phyloP scores from a whole-genome alignment of 2,888 invertebrate genomes.

The Ctena decussata region DNA sequence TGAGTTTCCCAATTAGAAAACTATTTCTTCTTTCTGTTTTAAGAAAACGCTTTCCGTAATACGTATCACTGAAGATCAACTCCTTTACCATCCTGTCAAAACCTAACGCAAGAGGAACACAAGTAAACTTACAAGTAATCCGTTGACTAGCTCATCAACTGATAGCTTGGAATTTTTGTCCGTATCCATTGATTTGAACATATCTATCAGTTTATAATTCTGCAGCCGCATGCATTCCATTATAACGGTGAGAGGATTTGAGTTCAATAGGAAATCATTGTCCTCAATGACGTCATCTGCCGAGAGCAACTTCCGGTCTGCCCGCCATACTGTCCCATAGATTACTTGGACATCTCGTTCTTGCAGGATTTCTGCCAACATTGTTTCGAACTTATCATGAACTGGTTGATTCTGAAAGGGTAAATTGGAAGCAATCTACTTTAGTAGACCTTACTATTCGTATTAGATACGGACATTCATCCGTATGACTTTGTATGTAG shows the following conservation, averaged over 20 bases:
- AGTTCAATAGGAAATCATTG: slow-evolving; percentile 48
- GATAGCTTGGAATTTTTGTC: slow-evolving; percentile 60
- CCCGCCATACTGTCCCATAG: slow-evolving; percentile 61
- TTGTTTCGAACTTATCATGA: slow-evolving; percentile 53
- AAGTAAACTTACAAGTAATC: slow-evolving; percentile 47
- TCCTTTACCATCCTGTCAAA: too few species aligned
- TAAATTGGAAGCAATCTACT: too few species aligned
- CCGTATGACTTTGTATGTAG: too few species aligned
- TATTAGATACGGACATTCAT: too few species aligned
- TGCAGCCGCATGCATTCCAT: slow-evolving; percentile 71
- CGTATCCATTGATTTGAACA: slow-evolving; percentile 62
- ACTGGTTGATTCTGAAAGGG: slow-evolving; percentile 57
- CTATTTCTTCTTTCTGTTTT: too few species aligned
- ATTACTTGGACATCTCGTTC: slow-evolving; percentile 55
- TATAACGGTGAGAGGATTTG: slow-evolving; percentile 66
- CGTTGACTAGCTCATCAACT: slow-evolving; percentile 61
- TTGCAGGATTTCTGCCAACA: slow-evolving; percentile 47
- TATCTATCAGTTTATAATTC: slow-evolving; percentile 65
- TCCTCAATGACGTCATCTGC: slow-evolving; percentile 48
- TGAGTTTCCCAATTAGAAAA: too few species aligned
- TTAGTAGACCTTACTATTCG: too few species aligned
- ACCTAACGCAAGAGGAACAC: too few species aligned
- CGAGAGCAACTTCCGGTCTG: slow-evolving; percentile 37
- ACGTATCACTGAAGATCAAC: too few species aligned
- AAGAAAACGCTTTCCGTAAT: too few species aligned